Percentiles rank a stretch among this genome's conserved stretches.
These are phyloP conservation scores for Baronia brevicornis DNA, from an alignment of 2,888 invertebrate genomes.

Conservation along the genomic window DNA sequence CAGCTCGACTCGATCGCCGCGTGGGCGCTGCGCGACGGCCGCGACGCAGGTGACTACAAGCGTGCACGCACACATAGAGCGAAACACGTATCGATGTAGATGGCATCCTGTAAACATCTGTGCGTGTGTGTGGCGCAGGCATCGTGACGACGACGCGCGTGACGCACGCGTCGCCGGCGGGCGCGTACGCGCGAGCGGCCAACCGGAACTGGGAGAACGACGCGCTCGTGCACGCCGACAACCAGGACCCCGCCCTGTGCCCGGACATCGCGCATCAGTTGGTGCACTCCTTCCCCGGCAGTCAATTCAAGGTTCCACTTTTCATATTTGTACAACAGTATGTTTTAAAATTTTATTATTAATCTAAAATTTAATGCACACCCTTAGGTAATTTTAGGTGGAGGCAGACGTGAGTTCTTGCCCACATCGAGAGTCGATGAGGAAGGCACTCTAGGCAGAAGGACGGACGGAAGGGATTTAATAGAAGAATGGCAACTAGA, in stretches of 20 bases:
- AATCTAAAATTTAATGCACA: too few species aligned
- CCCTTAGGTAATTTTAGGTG: slow-evolving; percentile 83
- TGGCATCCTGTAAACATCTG: too few species aligned
- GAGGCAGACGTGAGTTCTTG: slow-evolving; percentile 81
- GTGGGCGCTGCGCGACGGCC: slow-evolving; percentile 74
- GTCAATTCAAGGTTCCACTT: slow-evolving; percentile 78
- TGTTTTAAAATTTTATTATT: too few species aligned
- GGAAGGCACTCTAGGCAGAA: slow-evolving; percentile 54
- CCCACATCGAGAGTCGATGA: slow-evolving; percentile 70
- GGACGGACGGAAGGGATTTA: slow-evolving; percentile 78
- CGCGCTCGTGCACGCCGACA: slow-evolving; percentile 54
- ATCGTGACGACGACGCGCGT: slow-evolving; percentile 86
- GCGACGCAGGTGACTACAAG: slow-evolving; percentile 56
- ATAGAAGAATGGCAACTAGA: slow-evolving; percentile 79
- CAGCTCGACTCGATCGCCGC: slow-evolving; percentile 79
- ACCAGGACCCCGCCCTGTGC: slow-evolving; percentile 65
- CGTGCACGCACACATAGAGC: slow-evolving; percentile 78
- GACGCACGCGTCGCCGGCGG: slow-evolving; percentile 86
- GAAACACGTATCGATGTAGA: slow-evolving; percentile 81
- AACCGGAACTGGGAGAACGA: slow-evolving; percentile 85
- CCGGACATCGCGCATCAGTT: slow-evolving; percentile 84
- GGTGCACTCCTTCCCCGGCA: slow-evolving; percentile 76
- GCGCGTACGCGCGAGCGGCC: slow-evolving; percentile 77
- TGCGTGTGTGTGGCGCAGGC: too few species aligned
- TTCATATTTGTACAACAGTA: too few species aligned